phyloP scores from a whole-genome alignment of 2,888 invertebrate genomes.

The Deilephila elpenor region DNA sequence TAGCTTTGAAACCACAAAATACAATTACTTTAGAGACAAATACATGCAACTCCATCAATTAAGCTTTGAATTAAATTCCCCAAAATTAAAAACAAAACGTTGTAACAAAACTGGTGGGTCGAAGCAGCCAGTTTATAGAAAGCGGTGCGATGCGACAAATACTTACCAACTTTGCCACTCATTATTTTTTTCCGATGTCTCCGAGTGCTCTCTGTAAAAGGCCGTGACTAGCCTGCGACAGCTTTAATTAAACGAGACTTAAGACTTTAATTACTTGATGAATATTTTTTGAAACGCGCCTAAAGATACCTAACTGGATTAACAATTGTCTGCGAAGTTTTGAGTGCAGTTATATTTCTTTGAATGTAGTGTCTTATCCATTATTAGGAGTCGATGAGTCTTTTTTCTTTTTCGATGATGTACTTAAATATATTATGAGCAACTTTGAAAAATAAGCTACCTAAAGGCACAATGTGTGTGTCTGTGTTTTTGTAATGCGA shows the following conservation, averaged over 20 bases:
- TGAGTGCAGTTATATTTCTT: slow-evolving; percentile 35
- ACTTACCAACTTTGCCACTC: slow-evolving; percentile 27
- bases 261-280: slow-evolving; percentile 73
- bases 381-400: background rate
- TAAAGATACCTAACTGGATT: slow-evolving; percentile 61
- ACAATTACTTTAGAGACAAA: no score
- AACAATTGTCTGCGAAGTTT: slow-evolving; percentile 74
- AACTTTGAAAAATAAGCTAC: no score
- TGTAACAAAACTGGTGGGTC: slow-evolving; percentile 3
- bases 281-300: slow-evolving; percentile 63
- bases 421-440: no score
- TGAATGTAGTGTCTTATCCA: background rate
- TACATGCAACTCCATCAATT: background rate
- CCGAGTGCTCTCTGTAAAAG: slow-evolving; percentile 37
- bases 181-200: slow-evolving; percentile 34
- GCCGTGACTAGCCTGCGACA: slow-evolving; percentile 35
- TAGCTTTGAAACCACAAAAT: no score
- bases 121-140: slow-evolving; percentile 27
- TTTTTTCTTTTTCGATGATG: no score
- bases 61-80: background rate
- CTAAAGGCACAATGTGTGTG: no score
- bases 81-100: background rate
- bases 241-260: slow-evolving; percentile 74
- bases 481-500: no score
- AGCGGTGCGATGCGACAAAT: slow-evolving; percentile 8